Conservation (phyloP, 2,888 invertebrate genomes). For the Pollenia labialis region DNA sequence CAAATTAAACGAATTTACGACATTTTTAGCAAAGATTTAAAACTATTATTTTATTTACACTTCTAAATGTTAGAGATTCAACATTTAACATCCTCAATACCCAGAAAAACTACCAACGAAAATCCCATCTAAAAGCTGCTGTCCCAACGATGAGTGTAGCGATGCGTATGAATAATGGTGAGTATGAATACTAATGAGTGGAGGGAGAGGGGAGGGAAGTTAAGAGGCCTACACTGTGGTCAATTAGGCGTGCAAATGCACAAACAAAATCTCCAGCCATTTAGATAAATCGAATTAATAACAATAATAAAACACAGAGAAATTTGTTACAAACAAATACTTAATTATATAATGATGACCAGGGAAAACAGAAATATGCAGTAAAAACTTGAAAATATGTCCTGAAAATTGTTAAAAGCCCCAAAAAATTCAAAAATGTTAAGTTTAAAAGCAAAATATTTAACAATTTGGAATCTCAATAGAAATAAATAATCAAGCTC, state of each 20-base stretch:
- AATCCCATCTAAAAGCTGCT: slow-evolving; percentile 18
- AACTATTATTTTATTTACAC: not conserved
- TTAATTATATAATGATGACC: too few relatives aligned
- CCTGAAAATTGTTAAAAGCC: too few relatives aligned
- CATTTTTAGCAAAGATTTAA: slow-evolving; percentile 6
- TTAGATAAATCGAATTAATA: slow-evolving; percentile 1
- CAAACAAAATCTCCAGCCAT: not conserved
- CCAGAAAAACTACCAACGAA: not conserved
- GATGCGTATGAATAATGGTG: slow-evolving; percentile 73
- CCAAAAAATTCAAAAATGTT: too few relatives aligned
- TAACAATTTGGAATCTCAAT: too few relatives aligned
- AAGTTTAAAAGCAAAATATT: too few relatives aligned
- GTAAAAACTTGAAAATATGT: too few relatives aligned
- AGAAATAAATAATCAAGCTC: too few relatives aligned
- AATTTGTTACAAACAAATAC: too few relatives aligned
- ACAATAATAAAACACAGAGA: not conserved
- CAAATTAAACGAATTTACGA: slow-evolving; percentile 13
- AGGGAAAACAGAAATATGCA: too few relatives aligned
- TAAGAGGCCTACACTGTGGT: not conserved
- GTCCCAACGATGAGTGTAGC: slow-evolving; percentile 71
- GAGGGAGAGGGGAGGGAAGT: not conserved
- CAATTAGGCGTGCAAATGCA: not conserved
- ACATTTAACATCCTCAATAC: not conserved
- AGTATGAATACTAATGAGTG: slow-evolving; percentile 32
- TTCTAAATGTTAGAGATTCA: slow-evolving; percentile 26